These are phyloP conservation scores for Pachymerium ferrugineum DNA, from an alignment of 2,888 invertebrate genomes.

Conservation along the genomic window DNA sequence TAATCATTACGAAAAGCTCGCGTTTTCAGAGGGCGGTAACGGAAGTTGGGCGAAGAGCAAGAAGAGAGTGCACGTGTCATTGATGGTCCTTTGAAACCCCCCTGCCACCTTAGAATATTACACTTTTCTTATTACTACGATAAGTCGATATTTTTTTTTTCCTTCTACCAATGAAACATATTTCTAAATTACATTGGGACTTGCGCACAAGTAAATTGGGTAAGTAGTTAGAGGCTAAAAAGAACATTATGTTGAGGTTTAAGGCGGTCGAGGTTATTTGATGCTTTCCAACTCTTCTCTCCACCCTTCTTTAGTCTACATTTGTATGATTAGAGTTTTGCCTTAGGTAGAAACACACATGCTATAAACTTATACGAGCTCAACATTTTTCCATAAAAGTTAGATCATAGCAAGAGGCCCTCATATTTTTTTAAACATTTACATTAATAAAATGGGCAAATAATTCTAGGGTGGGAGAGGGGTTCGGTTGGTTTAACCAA, in stretches of 20 bases:
- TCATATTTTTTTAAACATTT: conserved; percentile 20
- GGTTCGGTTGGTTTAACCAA: not conserved
- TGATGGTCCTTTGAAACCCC: not conserved
- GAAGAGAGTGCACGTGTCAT: conserved; percentile 17
- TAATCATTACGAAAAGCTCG: not conserved
- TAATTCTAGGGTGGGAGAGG: not conserved
- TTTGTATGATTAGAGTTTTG: conserved; percentile 27
- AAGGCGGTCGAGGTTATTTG: conserved; percentile 16
- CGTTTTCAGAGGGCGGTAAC: conserved; percentile 3
- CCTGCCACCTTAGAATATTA: conserved; percentile 20
- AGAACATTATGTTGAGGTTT: conserved; percentile 17
- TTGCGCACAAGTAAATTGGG: not conserved
- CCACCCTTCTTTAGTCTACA: conserved; percentile 23
- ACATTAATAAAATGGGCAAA: conserved; percentile 16
- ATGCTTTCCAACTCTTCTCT: no score
- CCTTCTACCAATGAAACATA: not conserved
- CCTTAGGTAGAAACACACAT: conserved; percentile 16
- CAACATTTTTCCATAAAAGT: conserved; percentile 24
- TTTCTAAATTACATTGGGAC: not conserved
- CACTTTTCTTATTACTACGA: not conserved
- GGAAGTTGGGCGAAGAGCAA: not conserved
- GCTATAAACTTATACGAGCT: conserved; percentile 23
- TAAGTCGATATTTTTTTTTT: not conserved
- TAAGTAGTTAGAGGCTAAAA: conserved; percentile 22
- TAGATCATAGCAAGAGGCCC: not conserved